Conservation (phyloP, 2,888 invertebrate genomes). For the Heterodera filipjevi region DNA sequence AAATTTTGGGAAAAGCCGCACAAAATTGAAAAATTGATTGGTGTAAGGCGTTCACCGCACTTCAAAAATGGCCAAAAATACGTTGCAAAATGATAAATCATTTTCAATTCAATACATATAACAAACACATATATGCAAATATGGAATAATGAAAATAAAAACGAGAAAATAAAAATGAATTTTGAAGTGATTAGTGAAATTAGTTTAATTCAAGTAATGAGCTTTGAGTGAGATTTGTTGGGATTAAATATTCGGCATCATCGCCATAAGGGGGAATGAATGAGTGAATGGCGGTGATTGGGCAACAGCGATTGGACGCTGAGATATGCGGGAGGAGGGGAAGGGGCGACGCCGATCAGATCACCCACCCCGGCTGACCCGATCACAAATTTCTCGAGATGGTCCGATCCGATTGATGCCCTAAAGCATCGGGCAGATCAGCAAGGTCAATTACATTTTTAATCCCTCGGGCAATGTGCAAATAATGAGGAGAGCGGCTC, state of each 20-base stretch:
- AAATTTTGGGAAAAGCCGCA: slow-evolving; percentile 1
- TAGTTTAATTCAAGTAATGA: background rate
- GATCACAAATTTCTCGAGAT: background rate
- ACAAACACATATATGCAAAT: too few species aligned
- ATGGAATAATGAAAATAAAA: too few species aligned
- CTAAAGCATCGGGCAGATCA: background rate
- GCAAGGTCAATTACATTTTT: background rate
- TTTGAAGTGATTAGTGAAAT: background rate
- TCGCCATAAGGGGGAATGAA: background rate
- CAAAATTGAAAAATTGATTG: background rate
- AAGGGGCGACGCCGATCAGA: background rate
- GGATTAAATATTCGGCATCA: background rate
- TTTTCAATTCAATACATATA: too few species aligned
- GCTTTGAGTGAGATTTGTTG: background rate
- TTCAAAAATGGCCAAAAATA: background rate
- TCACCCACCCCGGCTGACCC: background rate
- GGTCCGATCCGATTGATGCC: background rate
- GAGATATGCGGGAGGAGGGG: background rate
- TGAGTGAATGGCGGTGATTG: background rate
- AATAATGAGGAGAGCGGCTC: background rate
- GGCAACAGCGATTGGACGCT: slow-evolving; percentile 12
- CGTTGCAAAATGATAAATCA: background rate
- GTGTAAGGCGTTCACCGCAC: background rate
- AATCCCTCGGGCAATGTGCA: background rate
- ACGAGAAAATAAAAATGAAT: background rate